Conservation (phyloP, 2,113 vertebrate genomes). For the Terrapene triunguis region DNA sequence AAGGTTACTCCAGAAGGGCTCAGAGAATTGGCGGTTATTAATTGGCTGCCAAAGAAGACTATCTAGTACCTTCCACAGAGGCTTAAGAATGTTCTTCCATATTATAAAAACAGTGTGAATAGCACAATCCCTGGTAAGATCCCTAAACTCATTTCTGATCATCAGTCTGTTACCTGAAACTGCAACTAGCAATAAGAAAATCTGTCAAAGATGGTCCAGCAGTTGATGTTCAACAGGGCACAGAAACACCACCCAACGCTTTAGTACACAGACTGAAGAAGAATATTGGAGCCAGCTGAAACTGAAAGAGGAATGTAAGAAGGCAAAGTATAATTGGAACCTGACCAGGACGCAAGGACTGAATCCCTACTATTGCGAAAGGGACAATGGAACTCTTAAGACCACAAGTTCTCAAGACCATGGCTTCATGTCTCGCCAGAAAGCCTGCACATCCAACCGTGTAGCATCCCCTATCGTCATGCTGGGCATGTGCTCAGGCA, state of each 20-base stretch:
- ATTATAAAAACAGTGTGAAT: background rate
- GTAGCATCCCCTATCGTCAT: background rate
- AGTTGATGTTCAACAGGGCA: fast-evolving
- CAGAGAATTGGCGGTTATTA: background rate
- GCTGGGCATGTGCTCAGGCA: background rate
- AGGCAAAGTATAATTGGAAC: background rate
- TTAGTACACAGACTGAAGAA: background rate
- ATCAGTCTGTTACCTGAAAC: background rate
- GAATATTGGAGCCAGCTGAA: background rate
- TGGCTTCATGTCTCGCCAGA: background rate
- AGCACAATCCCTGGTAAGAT: background rate
- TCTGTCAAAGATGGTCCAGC: background rate
- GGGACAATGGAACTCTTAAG: background rate
- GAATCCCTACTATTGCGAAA: background rate
- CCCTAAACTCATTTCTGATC: background rate
- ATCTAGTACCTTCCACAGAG: background rate
- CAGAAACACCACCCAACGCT: background rate
- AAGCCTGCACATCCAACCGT: background rate
- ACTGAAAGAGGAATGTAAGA: background rate
- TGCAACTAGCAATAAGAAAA: background rate
- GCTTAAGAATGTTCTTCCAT: background rate
- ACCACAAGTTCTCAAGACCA: background rate
- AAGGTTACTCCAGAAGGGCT: background rate
- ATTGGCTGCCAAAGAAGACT: background rate
- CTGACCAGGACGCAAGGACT: background rate